phyloP scores from a whole-genome alignment of 2,113 vertebrate species.

The Tenrec ecaudatus region DNA sequence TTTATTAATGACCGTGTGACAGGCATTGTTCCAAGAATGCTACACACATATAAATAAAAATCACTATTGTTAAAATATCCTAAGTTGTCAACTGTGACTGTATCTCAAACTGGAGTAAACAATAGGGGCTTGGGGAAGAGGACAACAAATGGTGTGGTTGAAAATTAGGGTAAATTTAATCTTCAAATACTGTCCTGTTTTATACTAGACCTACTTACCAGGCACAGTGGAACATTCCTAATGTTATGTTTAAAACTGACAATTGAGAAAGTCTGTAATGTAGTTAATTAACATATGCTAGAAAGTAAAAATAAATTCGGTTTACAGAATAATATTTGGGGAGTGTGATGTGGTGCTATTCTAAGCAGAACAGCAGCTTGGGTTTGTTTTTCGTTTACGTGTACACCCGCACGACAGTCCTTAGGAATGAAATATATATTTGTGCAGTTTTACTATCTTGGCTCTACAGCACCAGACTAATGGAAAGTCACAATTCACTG shows the following conservation, averaged over 20 bases:
- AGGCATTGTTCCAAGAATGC: slow-evolving; percentile 22
- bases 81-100: slow-evolving; percentile 41
- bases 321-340: slow-evolving; percentile 77
- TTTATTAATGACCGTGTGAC: not conserved
- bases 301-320: slow-evolving; percentile 73
- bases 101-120: slow-evolving; percentile 47
- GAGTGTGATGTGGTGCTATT: slow-evolving; percentile 75
- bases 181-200: slow-evolving; percentile 58
- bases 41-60: slow-evolving; percentile 71
- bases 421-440: slow-evolving; percentile 60
- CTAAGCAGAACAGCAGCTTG: slow-evolving; percentile 70
- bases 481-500: not conserved
- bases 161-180: slow-evolving; percentile 55
- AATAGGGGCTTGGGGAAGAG: not conserved
- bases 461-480: not conserved
- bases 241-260: slow-evolving; percentile 60
- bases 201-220: slow-evolving; percentile 24
- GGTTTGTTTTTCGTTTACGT: slow-evolving; percentile 68
- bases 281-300: slow-evolving; percentile 63
- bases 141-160: not conserved
- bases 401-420: slow-evolving; percentile 20
- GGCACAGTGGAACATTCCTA: not conserved
- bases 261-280: slow-evolving; percentile 45
- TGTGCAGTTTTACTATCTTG: slow-evolving; percentile 27
- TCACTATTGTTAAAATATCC: slow-evolving; percentile 65